These are phyloP conservation scores for Thamnophis elegans DNA, from an alignment of 2,797 vertebrate species.

Conservation along the genomic window DNA sequence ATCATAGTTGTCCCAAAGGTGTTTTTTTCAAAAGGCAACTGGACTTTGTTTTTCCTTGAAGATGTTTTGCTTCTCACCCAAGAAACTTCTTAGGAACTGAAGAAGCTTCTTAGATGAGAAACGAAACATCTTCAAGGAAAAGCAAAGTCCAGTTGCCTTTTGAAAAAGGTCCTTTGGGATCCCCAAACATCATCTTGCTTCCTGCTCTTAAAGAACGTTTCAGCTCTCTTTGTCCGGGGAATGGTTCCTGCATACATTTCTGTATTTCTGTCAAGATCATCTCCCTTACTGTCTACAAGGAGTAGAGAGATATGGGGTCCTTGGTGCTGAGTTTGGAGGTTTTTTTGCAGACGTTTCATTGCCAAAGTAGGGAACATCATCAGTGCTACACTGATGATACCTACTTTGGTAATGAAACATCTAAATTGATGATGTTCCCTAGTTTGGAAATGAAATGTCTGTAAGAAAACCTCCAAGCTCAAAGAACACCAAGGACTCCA, in stretches of 20 bases:
- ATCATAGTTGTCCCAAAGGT: not conserved
- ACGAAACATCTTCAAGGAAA: not conserved
- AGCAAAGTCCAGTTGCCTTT: not conserved
- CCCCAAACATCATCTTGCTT: not conserved
- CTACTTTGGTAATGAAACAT: not conserved
- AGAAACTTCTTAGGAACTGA: too few relatives aligned
- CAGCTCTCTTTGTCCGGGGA: not conserved
- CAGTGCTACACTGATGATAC: not conserved
- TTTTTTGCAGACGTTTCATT: too few relatives aligned
- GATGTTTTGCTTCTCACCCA: too few relatives aligned
- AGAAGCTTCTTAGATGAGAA: not conserved
- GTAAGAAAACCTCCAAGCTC: not conserved
- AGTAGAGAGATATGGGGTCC: not conserved
- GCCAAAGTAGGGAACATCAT: too few relatives aligned
- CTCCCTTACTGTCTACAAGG: not conserved
- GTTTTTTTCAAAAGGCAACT: too few relatives aligned
- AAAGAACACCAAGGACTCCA: not conserved
- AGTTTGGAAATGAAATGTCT: too few relatives aligned
- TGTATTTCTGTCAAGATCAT: not conserved
- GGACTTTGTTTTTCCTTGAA: too few relatives aligned
- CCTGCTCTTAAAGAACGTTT: not conserved
- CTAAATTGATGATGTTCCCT: not conserved
- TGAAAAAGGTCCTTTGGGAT: not conserved
- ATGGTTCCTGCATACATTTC: not conserved
- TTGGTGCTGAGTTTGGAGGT: too few relatives aligned